A percentile compares a stretch with the other conserved stretches of the same genome.
Conservation (phyloP, 1,140 invertebrate genomes). For the Samia ricini region DNA sequence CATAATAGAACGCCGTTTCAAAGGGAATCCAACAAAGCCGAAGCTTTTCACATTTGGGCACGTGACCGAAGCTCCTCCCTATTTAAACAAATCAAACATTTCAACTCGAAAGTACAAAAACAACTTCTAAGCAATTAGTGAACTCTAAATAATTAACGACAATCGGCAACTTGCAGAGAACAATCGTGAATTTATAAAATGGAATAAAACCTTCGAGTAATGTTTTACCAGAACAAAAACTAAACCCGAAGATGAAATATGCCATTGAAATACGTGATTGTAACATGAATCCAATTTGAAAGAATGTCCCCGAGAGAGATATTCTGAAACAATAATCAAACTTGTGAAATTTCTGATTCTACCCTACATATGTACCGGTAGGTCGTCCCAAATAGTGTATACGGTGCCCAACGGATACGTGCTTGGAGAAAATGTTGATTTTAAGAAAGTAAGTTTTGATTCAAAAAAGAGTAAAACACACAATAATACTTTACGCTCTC, state of each 20-base stretch:
- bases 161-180: conserved; percentile 8
- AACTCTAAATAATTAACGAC: conserved; percentile 37
- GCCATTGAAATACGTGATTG: conserved; percentile 46
- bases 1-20: background rate
- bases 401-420: background rate
- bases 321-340: conserved; percentile 65
- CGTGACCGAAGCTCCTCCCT: conserved; percentile 35
- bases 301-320: conserved; percentile 62
- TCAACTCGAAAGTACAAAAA: conserved; percentile 33
- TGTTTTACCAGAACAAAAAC: conserved; percentile 19
- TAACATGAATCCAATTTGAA: conserved; percentile 71
- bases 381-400: background rate
- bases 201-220: conserved; percentile 13
- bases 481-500: background rate
- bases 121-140: conserved; percentile 51
- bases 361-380: conserved; percentile 13
- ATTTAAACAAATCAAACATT: conserved; percentile 53
- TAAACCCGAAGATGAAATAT: conserved; percentile 29
- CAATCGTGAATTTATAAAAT: conserved; percentile 9
- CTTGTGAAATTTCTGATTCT: conserved; percentile 46
- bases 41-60: conserved; percentile 24
- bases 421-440: background rate
- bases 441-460: background rate
- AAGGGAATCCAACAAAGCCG: background rate
- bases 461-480: background rate